These are phyloP conservation scores for Diabrotica virgifera DNA, from an alignment of 1,140 invertebrate species.

Conservation along the genomic window DNA sequence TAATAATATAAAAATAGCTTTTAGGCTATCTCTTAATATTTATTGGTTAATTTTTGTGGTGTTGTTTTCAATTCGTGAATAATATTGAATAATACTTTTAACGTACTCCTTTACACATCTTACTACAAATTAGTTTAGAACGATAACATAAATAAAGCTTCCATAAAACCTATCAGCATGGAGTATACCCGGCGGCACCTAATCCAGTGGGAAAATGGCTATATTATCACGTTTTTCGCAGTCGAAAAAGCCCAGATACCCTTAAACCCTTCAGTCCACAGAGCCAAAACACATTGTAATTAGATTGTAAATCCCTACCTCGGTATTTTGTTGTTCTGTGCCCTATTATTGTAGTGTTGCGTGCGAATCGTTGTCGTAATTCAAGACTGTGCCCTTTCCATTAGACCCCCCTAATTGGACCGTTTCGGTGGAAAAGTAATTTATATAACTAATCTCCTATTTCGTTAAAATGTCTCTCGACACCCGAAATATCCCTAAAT, in stretches of 20 bases:
- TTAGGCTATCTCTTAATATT: too few relatives aligned
- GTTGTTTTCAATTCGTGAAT: too few relatives aligned
- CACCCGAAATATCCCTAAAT: background rate
- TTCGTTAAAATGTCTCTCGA: background rate
- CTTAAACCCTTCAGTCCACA: background rate
- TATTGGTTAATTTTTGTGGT: too few relatives aligned
- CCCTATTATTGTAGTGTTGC: constrained; percentile 3
- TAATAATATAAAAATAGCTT: too few relatives aligned
- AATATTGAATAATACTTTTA: too few relatives aligned
- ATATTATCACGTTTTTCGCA: constrained; percentile 1
- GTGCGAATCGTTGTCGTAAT: constrained; percentile 7
- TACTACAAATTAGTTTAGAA: too few relatives aligned
- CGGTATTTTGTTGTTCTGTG: constrained; percentile 3
- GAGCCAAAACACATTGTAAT: constrained; percentile 4
- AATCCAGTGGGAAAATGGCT: background rate
- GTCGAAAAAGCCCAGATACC: background rate
- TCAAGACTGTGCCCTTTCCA: constrained; percentile 6
- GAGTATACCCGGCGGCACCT: too few relatives aligned
- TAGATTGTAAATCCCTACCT: constrained; percentile 5
- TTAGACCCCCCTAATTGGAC: constrained; percentile 5
- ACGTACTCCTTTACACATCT: too few relatives aligned
- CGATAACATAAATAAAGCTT: too few relatives aligned
- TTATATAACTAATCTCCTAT: background rate
- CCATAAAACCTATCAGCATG: too few relatives aligned
- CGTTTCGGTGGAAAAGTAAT: background rate